Conservation (phyloP, 92 coral and sea anemone species). For the Anthopleura xanthogrammica region DNA sequence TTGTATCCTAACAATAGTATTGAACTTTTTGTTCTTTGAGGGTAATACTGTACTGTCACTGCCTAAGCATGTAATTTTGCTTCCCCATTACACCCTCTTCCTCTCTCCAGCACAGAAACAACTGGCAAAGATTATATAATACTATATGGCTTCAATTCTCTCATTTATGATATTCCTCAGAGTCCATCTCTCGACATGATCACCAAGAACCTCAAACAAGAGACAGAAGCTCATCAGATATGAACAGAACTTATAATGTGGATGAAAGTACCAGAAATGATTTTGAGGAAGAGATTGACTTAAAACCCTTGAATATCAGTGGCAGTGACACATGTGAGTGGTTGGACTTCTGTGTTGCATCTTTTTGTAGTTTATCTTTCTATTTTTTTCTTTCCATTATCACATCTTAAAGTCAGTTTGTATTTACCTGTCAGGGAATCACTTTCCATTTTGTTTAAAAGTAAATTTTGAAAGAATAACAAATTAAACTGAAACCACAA, state of each 20-base stretch:
- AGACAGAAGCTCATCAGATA: constrained; percentile 11
- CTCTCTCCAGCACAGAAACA: too few relatives aligned
- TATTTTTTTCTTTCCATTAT: not conserved
- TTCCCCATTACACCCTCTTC: too few relatives aligned
- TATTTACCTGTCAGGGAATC: too few relatives aligned
- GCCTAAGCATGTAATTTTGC: too few relatives aligned
- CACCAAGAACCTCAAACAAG: constrained; percentile 7
- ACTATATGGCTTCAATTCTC: too few relatives aligned
- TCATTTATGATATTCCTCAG: not conserved
- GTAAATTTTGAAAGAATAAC: too few relatives aligned
- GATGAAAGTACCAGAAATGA: constrained; percentile 26
- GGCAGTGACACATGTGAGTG: constrained; percentile 46
- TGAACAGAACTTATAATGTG: constrained; percentile 26
- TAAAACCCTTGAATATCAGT: constrained; percentile 29
- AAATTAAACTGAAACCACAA: too few relatives aligned
- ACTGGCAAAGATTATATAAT: too few relatives aligned
- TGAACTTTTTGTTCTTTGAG: too few relatives aligned
- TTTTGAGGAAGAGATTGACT: constrained; percentile 31
- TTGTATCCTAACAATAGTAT: too few relatives aligned
- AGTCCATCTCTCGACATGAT: constrained; percentile 39
- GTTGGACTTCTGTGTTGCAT: not conserved
- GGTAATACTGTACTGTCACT: too few relatives aligned
- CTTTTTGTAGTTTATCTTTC: not conserved
- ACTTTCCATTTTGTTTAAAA: too few relatives aligned
- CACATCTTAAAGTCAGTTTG: not conserved